Base-by-base conservation (phyloP, 2,797 vertebrate genomes). In the Potorous gilbertii region DNA sequence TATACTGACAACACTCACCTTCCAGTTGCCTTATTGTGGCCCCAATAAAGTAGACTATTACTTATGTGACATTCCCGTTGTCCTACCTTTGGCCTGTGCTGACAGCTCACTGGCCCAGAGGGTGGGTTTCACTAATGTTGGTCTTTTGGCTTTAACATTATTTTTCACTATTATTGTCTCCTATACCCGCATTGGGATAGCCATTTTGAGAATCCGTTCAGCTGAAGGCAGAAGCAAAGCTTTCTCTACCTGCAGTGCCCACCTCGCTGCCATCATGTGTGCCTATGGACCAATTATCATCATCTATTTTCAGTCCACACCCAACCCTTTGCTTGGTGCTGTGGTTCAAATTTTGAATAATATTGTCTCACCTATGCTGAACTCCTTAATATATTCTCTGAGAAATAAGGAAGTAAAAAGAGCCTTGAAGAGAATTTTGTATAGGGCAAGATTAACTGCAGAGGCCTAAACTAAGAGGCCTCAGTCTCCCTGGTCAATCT, bases 311-410 rank as follows among this genome's bases (percentile, higher is more conserved):
- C 54, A 91, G 10, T 55, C 54, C 34, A 91, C 5, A 55, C 31
- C 90, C 90, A 91, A 24, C 21, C 90, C 90, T n/a, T 91, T 91
- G 14, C 54, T 91, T 24, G 90, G 31, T 91, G 29, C 90, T 55
- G 14, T 91, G 8, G 3, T 55, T 31, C 18, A 55, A n/a, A 91
- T 91, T n/a, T n/a, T 91, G 54, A 91, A 55, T 91, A 55, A 91
- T 0, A 34, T 91, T 55, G 54, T 91, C 16, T n/a, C 54, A 10
- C 90, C 31, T n/a, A 55, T 91, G 52, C 11, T 97, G 94, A 98
- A 98, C 4, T 95, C 97, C 1, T 27, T 98, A 5, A 97, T 97
- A 18, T 97, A 98, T 3, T 96, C 95, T 3, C 93, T 98, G 24
- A 95, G 97, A 52, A 90, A 90, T 13, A 90, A 90, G 31, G 54